phyloP scores from a whole-genome alignment of 2,888 invertebrate genomes.

The Lamellibrachia columna region DNA sequence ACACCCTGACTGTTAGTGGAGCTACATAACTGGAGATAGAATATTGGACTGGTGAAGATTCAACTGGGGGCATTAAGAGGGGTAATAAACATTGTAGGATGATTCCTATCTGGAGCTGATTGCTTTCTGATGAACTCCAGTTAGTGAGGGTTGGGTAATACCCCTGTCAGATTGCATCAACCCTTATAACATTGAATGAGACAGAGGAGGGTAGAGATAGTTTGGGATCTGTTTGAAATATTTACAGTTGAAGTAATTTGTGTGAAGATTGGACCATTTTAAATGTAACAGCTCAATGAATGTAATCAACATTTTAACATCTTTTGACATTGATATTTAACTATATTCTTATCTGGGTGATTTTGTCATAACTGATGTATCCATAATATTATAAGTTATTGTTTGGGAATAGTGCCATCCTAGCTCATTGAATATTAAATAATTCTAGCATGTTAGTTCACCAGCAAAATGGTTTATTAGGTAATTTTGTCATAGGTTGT shows the following conservation, averaged over 20 bases:
- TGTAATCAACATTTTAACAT: not conserved
- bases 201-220: not conserved
- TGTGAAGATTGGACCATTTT: not conserved
- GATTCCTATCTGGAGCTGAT: not conserved
- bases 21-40: constrained; percentile 16
- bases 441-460: no score
- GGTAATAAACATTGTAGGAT: not conserved
- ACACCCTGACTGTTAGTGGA: not conserved
- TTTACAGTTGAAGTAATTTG: not conserved
- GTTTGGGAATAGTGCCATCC: no score
- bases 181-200: not conserved
- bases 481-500: no score
- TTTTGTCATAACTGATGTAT: no score
- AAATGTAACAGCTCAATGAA: not conserved
- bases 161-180: not conserved
- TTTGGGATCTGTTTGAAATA: not conserved
- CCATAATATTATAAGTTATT: no score
- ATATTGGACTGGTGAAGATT: not conserved
- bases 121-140: not conserved
- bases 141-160: not conserved
- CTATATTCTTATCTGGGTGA: no score
- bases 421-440: no score
- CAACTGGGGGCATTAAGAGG: not conserved
- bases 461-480: no score
- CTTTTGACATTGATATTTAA: not conserved